Percentiles rank a stretch among this genome's conserved stretches.
phyloP scores from a whole-genome alignment of 2,797 vertebrate genomes.

The Phataginus tricuspis region DNA sequence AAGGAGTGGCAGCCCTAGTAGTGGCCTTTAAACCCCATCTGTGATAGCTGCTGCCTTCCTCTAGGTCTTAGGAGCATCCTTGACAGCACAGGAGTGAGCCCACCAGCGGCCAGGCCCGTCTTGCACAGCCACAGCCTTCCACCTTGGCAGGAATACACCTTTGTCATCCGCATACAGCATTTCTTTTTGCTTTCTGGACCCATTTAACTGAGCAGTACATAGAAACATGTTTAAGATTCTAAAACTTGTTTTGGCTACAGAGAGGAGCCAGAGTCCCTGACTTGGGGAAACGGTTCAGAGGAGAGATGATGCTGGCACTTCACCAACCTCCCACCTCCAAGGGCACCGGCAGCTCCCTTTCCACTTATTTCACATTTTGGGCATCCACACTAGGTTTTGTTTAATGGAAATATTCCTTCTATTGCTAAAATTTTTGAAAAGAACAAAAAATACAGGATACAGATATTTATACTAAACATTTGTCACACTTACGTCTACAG shows the following conservation, averaged over 20 bases:
- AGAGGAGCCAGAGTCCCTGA: not conserved
- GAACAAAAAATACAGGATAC: not conserved
- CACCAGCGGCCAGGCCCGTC: not conserved
- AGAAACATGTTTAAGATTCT: not conserved
- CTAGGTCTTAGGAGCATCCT: not conserved
- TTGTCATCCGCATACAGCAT: not conserved
- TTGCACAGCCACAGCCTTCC: not conserved
- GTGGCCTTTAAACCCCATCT: not conserved
- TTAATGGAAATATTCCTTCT: not conserved
- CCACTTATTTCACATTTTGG: not conserved
- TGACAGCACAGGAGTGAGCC: not conserved
- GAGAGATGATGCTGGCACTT: not conserved
- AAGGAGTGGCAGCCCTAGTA: not conserved
- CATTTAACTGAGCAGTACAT: not conserved
- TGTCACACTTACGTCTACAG: not conserved
- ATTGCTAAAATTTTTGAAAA: conserved; percentile 5
- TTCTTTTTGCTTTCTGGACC: not conserved
- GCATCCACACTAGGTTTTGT: not conserved
- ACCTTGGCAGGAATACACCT: not conserved
- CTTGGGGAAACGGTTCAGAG: not conserved
- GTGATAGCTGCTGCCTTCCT: not conserved
- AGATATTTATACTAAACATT: not conserved
- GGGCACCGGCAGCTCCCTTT: not conserved
- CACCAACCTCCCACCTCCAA: not conserved
- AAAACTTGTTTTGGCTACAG: not conserved